A percentile compares a stretch with the other conserved stretches of the same genome.
phyloP scores from a whole-genome alignment of 2,113 vertebrate genomes.

The Monopterus albus region DNA sequence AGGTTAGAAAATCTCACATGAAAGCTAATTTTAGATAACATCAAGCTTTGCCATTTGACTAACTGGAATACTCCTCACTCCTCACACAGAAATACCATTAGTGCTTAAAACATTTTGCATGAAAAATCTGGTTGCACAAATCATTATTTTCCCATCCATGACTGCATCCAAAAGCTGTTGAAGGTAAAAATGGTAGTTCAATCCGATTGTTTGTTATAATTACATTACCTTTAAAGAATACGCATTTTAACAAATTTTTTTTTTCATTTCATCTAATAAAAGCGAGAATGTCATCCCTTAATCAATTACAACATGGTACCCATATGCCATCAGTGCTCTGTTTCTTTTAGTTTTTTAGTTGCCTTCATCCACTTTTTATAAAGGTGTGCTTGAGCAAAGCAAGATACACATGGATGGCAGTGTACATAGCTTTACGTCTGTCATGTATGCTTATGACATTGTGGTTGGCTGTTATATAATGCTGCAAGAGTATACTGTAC shows the following conservation, averaged over 20 bases:
- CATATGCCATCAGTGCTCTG: neutral
- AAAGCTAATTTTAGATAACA: conserved; percentile 81
- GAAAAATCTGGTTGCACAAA: conserved; percentile 62
- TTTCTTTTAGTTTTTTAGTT: neutral
- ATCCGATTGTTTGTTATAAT: conserved; percentile 62
- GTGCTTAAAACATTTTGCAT: conserved; percentile 69
- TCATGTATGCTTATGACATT: too few species aligned
- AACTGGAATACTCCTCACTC: conserved; percentile 78
- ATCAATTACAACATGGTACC: conserved; percentile 18
- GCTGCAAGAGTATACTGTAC: too few species aligned
- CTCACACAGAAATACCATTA: conserved; percentile 72
- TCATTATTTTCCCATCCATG: conserved; percentile 58
- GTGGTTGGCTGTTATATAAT: neutral
- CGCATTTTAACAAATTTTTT: conserved; percentile 43
- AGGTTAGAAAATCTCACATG: conserved; percentile 74
- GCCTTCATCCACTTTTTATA: neutral
- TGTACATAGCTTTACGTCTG: neutral
- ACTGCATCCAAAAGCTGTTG: conserved; percentile 54
- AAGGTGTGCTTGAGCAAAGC: neutral
- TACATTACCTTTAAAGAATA: conserved; percentile 60
- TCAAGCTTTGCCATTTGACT: conserved; percentile 78
- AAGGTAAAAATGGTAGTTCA: conserved; percentile 57
- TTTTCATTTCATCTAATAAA: conserved; percentile 39
- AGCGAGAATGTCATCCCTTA: conserved; percentile 1
- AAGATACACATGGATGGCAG: neutral